A percentile compares a stretch with the other conserved stretches of the same genome.
phyloP scores from a whole-genome alignment of 30 jellyfish, hydroid and myxozoan genomes.

The Euphysa ruthae region DNA sequence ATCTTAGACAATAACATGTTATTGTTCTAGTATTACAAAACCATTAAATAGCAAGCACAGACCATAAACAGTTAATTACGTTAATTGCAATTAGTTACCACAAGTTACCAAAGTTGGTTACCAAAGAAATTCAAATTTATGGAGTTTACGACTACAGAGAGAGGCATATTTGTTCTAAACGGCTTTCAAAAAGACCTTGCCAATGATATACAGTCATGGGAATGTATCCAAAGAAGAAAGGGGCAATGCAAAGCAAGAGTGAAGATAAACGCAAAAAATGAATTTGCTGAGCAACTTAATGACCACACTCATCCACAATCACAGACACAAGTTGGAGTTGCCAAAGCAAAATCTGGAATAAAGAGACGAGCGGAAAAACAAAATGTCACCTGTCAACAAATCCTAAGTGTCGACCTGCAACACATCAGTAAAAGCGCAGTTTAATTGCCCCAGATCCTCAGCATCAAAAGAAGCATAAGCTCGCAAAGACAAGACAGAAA shows the following conservation, averaged over 20 bases:
- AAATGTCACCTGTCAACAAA: neutral
- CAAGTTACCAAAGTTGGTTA: no score
- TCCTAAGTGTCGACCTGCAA: neutral
- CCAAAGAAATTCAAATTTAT: no score
- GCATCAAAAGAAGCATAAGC: no score
- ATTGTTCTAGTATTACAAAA: no score
- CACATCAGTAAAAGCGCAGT: neutral
- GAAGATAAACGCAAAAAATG: neutral
- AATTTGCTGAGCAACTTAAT: neutral
- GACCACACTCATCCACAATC: conserved; percentile 23
- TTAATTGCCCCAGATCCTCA: neutral
- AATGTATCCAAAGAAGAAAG: conserved; percentile 12
- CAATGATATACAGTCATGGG: conserved; percentile 1
- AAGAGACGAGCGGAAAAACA: neutral
- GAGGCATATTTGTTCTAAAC: neutral
- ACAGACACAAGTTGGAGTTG: neutral
- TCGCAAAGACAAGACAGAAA: neutral
- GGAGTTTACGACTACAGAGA: neutral
- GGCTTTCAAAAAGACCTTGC: neutral
- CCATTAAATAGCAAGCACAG: no score
- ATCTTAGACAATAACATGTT: no score
- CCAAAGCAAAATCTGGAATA: neutral
- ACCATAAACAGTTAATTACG: no score
- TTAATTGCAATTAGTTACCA: no score
- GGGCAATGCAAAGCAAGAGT: conserved; percentile 32